Percentiles rank a stretch among this genome's conserved stretches.
Conservation (phyloP, 2,113 vertebrate genomes). For the Mirza zaza region DNA sequence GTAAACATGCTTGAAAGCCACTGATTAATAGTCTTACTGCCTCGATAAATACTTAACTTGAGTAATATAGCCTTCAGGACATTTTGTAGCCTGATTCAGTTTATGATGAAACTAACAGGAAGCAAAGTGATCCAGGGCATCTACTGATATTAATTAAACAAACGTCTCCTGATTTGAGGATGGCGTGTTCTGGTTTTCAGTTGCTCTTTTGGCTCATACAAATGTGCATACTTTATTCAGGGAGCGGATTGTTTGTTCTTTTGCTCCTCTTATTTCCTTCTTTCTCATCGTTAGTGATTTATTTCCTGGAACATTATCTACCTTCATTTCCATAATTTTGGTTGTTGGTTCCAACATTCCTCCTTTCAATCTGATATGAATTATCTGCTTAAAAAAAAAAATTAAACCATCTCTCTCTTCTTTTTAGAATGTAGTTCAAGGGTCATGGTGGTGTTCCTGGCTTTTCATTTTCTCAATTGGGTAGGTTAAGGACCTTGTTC, state of each 20-base stretch:
- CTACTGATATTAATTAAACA: neutral
- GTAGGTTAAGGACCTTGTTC: neutral
- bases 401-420: neutral
- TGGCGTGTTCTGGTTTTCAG: neutral
- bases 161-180: conserved; percentile 37
- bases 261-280: neutral
- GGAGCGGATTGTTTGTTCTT: neutral
- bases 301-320: conserved; percentile 22
- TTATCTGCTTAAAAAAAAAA: neutral
- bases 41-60: neutral
- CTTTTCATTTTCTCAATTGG: neutral
- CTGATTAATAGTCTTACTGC: neutral
- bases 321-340: neutral
- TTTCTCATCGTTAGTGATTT: neutral
- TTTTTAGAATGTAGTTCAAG: neutral
- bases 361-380: neutral
- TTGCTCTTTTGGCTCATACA: neutral
- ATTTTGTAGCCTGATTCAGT: conserved; percentile 17
- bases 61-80: conserved; percentile 6
- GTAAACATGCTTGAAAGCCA: conserved; percentile 22
- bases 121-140: neutral
- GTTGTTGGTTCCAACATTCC: neutral
- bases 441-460: neutral
- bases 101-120: conserved; percentile 30
- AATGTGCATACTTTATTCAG: neutral